A percentile compares a stretch with the other conserved stretches of the same genome.
These are phyloP conservation scores for Bagarius yarrelli DNA, from an alignment of 2,113 vertebrate genomes.

Conservation along the genomic window DNA sequence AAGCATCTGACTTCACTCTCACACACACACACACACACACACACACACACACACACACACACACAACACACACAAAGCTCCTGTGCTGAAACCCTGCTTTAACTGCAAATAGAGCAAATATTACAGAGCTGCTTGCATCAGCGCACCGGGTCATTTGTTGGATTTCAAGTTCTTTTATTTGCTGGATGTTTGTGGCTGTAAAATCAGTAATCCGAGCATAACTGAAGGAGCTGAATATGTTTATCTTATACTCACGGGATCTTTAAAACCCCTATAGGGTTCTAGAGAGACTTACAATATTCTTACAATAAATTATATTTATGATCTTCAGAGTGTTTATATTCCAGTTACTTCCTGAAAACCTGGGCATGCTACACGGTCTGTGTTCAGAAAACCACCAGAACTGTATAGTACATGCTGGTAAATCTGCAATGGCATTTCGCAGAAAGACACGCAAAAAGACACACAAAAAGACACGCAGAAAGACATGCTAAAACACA, in stretches of 20 bases:
- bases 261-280: not conserved
- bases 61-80: not conserved
- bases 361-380: not conserved
- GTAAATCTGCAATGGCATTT: not conserved
- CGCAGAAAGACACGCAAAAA: not conserved
- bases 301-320: constrained; percentile 15
- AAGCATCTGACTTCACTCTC: not conserved
- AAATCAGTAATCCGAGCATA: not conserved
- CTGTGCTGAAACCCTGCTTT: not conserved
- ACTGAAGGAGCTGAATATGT: not conserved
- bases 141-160: not conserved
- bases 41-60: constrained; percentile 1
- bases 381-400: not conserved
- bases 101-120: not conserved
- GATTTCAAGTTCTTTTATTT: constrained; percentile 9
- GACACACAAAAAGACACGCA: too few species aligned
- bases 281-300: not conserved
- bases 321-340: not conserved
- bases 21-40: too few species aligned
- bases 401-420: not conserved
- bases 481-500: too few species aligned
- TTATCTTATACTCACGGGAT: not conserved
- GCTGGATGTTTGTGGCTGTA: constrained; percentile 4
- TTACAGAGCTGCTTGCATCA: not conserved
- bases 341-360: not conserved